These are phyloP conservation scores for Crematogaster levior DNA, from an alignment of 2,888 invertebrate genomes.

Conservation along the genomic window DNA sequence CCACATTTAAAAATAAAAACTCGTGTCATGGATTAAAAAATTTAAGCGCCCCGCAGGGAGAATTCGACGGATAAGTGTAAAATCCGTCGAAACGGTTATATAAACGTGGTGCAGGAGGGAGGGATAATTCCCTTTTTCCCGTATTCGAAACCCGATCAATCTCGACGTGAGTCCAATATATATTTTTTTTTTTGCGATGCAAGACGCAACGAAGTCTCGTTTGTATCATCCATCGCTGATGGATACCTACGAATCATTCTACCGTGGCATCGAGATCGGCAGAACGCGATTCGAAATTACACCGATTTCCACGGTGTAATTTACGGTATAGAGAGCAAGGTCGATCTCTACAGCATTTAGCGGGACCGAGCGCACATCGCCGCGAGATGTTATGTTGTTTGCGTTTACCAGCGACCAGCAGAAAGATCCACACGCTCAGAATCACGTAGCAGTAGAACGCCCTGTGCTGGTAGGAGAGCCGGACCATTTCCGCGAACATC, in stretches of 20 bases:
- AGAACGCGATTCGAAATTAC: not conserved
- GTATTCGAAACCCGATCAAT: not conserved
- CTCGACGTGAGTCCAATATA: not conserved
- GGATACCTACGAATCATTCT: not conserved
- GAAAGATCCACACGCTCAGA: constrained; percentile 93
- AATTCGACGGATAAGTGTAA: not conserved
- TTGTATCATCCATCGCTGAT: not conserved
- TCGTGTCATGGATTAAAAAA: not conserved
- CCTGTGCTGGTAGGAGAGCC: constrained; percentile 90
- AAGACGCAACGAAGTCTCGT: not conserved
- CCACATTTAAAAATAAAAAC: constrained; percentile 20
- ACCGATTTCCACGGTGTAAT: not conserved
- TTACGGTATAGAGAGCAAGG: too few species aligned
- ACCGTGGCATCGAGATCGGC: not conserved
- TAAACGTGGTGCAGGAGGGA: not conserved
- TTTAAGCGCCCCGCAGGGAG: not conserved
- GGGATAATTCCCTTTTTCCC: not conserved
- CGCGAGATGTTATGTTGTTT: not conserved
- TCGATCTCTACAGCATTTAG: not conserved
- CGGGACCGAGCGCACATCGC: not conserved
- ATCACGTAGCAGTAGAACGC: constrained; percentile 94
- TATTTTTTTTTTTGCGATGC: not conserved
- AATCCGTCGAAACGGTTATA: not conserved
- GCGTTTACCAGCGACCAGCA: constrained; percentile 90
- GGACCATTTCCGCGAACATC: constrained; percentile 87